Percentiles rank a stretch among this genome's conserved stretches.
phyloP scores from a whole-genome alignment of 2,113 vertebrate genomes.

The Cyanoramphus novaezelandiae region DNA sequence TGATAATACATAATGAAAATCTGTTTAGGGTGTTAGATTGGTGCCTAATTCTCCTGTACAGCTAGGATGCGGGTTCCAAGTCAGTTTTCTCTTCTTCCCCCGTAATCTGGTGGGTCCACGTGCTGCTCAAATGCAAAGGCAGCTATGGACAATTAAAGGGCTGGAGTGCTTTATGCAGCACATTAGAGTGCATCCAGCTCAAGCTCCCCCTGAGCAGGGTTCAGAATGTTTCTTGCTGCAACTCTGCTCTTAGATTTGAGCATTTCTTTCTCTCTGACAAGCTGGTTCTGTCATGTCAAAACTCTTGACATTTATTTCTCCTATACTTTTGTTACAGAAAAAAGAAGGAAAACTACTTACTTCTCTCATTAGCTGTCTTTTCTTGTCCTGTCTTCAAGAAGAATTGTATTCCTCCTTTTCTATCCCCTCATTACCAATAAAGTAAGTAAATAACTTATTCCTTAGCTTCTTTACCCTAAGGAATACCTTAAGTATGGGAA shows the following conservation, averaged over 20 bases:
- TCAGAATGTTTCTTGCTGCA: accelerated
- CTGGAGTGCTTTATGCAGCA: neutral
- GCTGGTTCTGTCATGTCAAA: neutral
- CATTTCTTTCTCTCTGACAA: neutral
- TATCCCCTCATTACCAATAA: neutral
- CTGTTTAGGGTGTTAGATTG: neutral
- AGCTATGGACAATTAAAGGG: accelerated
- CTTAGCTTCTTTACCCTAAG: neutral
- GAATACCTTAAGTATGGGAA: neutral
- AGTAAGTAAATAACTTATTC: neutral
- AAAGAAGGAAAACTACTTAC: neutral
- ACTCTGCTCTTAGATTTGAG: neutral
- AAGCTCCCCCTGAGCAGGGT: neutral
- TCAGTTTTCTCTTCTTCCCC: neutral
- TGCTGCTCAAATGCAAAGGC: neutral
- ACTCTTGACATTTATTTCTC: neutral
- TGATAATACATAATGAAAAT: neutral
- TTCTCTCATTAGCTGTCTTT: neutral
- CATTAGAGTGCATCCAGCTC: neutral
- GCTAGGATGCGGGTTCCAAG: neutral
- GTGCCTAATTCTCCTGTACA: neutral
- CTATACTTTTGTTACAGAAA: neutral
- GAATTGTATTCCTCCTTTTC: neutral
- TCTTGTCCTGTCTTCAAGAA: neutral
- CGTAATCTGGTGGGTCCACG: accelerated